These are phyloP conservation scores for Oreochromis niloticus DNA, from an alignment of 2,113 vertebrate genomes.

Conservation along the genomic window DNA sequence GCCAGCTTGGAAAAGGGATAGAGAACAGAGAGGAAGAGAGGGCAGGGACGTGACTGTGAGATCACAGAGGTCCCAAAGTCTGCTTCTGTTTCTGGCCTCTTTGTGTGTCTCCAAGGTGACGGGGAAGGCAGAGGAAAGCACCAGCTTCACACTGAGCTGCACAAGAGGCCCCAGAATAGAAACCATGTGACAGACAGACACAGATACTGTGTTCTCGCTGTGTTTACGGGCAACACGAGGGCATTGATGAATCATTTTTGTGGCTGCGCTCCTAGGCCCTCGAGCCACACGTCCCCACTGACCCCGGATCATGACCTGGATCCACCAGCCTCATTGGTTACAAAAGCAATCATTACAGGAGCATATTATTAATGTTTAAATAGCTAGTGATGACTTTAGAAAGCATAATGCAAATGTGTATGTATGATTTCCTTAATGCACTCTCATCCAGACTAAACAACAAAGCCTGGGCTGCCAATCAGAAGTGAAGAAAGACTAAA, in stretches of 20 bases:
- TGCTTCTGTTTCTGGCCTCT: slow-evolving; percentile 12
- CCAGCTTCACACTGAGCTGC: slow-evolving; percentile 14
- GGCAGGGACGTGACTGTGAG: neutral
- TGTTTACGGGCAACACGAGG: slow-evolving; percentile 10
- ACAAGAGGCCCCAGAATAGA: slow-evolving; percentile 14
- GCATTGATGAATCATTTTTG: neutral
- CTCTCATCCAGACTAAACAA: neutral
- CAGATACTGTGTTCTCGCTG: neutral
- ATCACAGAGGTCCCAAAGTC: slow-evolving; percentile 11
- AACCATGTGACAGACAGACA: slow-evolving; percentile 8
- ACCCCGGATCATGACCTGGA: neutral
- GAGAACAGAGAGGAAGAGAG: neutral
- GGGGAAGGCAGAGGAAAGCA: neutral
- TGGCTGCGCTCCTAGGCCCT: neutral
- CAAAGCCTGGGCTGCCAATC: neutral
- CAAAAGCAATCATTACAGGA: neutral
- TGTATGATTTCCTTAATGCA: neutral
- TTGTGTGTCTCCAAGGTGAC: slow-evolving; percentile 35
- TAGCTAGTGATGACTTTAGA: neutral
- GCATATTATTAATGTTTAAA: neutral
- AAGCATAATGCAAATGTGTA: neutral
- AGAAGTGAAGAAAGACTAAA: neutral
- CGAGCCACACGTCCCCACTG: neutral
- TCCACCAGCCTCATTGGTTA: neutral
- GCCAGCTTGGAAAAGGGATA: neutral